phyloP scores from a whole-genome alignment of 2,888 invertebrate genomes.

The Cenopis cana region DNA sequence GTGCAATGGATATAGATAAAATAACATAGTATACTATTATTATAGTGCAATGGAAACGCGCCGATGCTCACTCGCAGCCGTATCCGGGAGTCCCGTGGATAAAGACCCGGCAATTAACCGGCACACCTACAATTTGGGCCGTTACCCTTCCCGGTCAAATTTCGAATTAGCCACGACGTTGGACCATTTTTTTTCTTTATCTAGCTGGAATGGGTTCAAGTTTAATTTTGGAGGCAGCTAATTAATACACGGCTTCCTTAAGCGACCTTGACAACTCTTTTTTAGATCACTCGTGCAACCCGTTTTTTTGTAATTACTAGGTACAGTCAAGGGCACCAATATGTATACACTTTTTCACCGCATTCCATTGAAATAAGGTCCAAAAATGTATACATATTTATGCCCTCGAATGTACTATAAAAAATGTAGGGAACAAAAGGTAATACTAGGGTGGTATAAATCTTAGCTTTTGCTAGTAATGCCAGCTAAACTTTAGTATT shows the following conservation, averaged over 20 bases:
- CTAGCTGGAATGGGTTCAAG: constrained; percentile 4
- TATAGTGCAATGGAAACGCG: constrained; percentile 48
- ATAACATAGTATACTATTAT: too few species aligned
- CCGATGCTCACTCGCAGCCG: constrained; percentile 46
- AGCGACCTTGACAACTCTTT: not conserved
- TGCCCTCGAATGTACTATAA: too few species aligned
- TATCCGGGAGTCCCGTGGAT: constrained; percentile 54
- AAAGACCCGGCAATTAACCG: constrained; percentile 54
- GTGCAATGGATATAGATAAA: too few species aligned
- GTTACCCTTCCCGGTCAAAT: constrained; percentile 28
- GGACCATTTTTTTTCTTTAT: constrained; percentile 20
- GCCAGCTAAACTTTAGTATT: too few species aligned
- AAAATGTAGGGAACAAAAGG: too few species aligned
- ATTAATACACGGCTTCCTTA: not conserved
- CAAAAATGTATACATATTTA: too few species aligned
- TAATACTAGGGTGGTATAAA: too few species aligned
- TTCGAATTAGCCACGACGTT: constrained; percentile 11
- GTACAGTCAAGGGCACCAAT: too few species aligned
- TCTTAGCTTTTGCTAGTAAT: too few species aligned
- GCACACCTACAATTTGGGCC: constrained; percentile 38
- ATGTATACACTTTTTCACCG: too few species aligned
- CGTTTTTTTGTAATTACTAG: too few species aligned
- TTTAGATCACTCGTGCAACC: not conserved
- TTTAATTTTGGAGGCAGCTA: not conserved
- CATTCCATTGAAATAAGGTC: too few species aligned